Evolutionary conservation across 37 sponge, comb jelly and placozoan genomes (phyloP), one percentile per base, ranked within the genome.

Genomic region (Hormiphora californensis): DNA sequence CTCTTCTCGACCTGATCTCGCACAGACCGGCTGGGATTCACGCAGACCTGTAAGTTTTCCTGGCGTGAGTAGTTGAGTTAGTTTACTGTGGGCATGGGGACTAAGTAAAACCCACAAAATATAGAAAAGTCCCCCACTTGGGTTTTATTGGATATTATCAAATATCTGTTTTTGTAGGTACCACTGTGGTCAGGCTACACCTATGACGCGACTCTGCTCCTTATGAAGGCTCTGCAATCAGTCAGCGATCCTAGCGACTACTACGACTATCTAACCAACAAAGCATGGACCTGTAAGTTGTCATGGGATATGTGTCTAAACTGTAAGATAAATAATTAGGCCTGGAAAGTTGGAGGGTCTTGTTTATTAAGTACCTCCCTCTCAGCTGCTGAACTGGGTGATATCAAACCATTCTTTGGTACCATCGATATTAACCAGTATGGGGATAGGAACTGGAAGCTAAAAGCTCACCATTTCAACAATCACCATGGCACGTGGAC

Each of bases 131-230:
- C n/a, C n/a, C n/a, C 15, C 53, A 9, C 53, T 49, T 49, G 12
- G 9, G 53, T 49, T 49, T 49, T 49, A 9, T 49, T 49, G n/a
- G n/a, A n/a, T n/a, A n/a, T n/a, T n/a, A n/a, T n/a, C n/a, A n/a
- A 49, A 9, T 49, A 49, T 17, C 15, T 49, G 53, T 15, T 49
- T 49, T 49, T 17, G n/a, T 4, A 57, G 61, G 61, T 57, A 28
- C 61, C 61, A 28, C n/a, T 30, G 7, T 57, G 61, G 61, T 57
- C 61, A 4, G 61, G 61, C n/a, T 57, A 57, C 61, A 57, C 61
- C 7, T 30, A 57, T 12, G 61, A 57, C 23, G 61, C 61, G 7
- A 30, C 23, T 12, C 61, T 57, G 4, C n/a, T 57, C 3, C n/a
- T 57, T 4, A 57, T 57, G 61, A 57, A 57, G 27, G 61, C 61